Percentiles rank a stretch among this genome's conserved stretches.
Conservation (phyloP, 2,113 vertebrate species). For the Vulpes lagopus region DNA sequence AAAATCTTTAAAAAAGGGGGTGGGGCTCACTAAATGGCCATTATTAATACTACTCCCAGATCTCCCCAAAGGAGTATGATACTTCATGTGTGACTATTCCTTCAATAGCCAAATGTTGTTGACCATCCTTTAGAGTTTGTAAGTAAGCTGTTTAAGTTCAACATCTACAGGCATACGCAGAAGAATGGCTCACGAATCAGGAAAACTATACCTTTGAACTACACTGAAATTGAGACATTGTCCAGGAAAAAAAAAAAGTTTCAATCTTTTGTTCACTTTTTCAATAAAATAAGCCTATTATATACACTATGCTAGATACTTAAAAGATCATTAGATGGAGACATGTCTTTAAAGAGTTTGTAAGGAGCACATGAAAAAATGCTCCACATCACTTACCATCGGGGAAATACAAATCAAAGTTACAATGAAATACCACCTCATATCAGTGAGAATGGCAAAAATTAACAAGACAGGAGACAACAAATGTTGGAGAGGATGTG, state of each 20-base stretch:
- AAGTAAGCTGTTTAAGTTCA: not conserved
- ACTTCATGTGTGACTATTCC: not conserved
- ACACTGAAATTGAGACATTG: not conserved
- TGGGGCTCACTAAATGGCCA: not conserved
- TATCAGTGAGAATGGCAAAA: too few relatives aligned
- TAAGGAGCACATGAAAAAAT: not conserved
- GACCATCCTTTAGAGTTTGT: not conserved
- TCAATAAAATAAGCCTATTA: not conserved
- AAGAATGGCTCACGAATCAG: not conserved
- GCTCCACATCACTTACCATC: too few relatives aligned
- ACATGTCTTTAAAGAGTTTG: not conserved
- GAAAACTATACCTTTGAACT: not conserved
- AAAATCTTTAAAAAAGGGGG: too few relatives aligned
- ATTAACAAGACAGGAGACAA: too few relatives aligned
- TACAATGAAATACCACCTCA: too few relatives aligned
- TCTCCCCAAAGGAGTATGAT: not conserved
- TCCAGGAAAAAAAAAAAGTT: slow-evolving; percentile 19
- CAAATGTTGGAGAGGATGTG: too few relatives aligned
- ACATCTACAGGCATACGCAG: not conserved
- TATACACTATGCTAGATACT: not conserved
- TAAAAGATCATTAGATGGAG: not conserved
- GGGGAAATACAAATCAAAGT: too few relatives aligned
- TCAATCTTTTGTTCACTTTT: not conserved
- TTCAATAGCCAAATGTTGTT: not conserved
- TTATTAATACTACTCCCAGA: not conserved